These are phyloP conservation scores for Apis florea DNA, from an alignment of 1,140 invertebrate genomes.

Conservation along the genomic window DNA sequence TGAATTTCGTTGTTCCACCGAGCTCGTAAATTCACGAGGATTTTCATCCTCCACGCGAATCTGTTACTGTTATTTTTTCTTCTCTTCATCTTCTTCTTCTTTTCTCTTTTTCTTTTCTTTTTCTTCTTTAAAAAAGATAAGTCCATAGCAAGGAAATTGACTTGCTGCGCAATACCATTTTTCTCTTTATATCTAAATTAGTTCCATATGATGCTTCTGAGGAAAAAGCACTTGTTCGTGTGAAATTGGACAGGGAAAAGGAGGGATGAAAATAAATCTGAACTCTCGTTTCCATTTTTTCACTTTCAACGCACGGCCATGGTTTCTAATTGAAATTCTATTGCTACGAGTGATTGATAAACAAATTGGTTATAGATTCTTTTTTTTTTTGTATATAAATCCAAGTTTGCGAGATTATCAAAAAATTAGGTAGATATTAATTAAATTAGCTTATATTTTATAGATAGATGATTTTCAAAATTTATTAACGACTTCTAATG, in stretches of 20 bases:
- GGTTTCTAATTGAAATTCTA: background rate
- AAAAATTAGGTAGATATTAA: too few species aligned
- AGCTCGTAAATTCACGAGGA: constrained; percentile 53
- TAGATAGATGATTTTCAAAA: too few species aligned
- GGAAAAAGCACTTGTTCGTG: background rate
- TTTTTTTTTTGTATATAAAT: background rate
- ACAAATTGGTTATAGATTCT: background rate
- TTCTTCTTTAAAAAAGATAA: background rate
- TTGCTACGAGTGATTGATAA: background rate
- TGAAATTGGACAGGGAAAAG: background rate
- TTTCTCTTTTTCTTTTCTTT: constrained; percentile 1
- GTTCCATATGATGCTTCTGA: background rate
- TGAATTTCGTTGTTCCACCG: constrained; percentile 8
- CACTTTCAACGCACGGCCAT: background rate
- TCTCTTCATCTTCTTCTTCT: background rate
- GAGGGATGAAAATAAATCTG: background rate
- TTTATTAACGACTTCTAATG: too few species aligned
- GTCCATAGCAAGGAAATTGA: constrained; percentile 38
- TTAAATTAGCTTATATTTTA: too few species aligned
- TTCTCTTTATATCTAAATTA: constrained; percentile 37
- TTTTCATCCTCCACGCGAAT: constrained; percentile 33
- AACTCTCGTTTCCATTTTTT: too few species aligned
- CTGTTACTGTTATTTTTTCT: constrained; percentile 26
- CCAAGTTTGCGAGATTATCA: background rate
- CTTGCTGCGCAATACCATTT: constrained; percentile 29